Conservation (phyloP, 2,113 vertebrate genomes). For the Ginglymostoma cirratum region DNA sequence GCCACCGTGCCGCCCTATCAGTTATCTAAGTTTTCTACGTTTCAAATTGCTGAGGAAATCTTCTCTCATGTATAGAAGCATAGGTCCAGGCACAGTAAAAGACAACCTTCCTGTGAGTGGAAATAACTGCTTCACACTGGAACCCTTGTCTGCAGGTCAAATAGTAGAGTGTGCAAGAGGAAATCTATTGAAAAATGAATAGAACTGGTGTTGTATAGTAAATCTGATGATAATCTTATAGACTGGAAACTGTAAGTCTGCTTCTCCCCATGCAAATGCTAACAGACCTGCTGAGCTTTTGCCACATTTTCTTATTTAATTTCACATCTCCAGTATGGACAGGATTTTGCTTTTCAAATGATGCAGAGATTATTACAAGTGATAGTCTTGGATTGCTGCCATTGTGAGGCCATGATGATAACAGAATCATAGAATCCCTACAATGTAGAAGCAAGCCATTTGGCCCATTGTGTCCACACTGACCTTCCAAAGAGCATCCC, state of each 20-base stretch:
- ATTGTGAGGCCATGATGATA: neutral
- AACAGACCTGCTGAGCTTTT: no score
- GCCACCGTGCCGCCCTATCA: no score
- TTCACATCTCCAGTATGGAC: neutral
- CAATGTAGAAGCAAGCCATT: no score
- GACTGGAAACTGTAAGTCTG: no score
- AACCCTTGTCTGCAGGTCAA: neutral
- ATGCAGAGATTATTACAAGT: neutral
- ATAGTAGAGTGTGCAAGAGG: neutral
- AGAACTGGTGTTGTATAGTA: neutral
- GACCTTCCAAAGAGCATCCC: no score
- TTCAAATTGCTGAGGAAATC: no score
- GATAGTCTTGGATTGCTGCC: neutral
- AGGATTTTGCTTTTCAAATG: neutral
- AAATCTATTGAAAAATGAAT: neutral
- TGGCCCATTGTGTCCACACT: no score
- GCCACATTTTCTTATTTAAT: neutral
- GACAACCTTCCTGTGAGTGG: neutral
- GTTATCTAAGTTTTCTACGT: no score
- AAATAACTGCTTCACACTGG: neutral
- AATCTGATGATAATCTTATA: no score
- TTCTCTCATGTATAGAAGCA: neutral
- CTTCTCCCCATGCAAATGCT: no score
- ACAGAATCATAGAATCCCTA: no score
- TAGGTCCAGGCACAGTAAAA: neutral